Conservation (phyloP, 2,113 vertebrate genomes). For the Serinus canaria region DNA sequence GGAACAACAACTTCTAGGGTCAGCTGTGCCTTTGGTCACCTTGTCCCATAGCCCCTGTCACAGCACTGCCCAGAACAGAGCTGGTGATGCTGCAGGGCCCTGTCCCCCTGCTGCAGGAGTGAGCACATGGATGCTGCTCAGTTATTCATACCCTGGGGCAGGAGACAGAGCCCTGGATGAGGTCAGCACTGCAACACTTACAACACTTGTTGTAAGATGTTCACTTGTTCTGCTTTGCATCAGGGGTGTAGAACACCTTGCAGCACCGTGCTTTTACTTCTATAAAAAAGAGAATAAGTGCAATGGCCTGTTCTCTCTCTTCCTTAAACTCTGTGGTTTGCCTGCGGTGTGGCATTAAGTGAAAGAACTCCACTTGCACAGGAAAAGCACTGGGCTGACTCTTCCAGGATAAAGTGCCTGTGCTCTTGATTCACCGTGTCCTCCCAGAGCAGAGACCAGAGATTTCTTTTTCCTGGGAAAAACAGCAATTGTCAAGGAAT, state of each 20-base stretch:
- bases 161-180: background rate
- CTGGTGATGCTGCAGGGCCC: background rate
- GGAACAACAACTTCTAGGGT: background rate
- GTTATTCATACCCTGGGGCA: background rate
- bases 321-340: background rate
- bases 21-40: background rate
- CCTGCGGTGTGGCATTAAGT: background rate
- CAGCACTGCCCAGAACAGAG: background rate
- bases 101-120: background rate
- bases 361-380: background rate
- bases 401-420: background rate
- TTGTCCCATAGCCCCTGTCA: background rate
- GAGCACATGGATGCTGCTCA: background rate
- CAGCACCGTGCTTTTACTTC: background rate
- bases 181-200: background rate
- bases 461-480: background rate
- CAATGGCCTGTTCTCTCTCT: background rate
- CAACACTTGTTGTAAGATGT: background rate
- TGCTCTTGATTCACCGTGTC: background rate
- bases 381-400: background rate
- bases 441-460: background rate
- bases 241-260: background rate
- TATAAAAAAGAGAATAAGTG: background rate
- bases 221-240: background rate
- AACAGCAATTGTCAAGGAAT: background rate